Conservation (phyloP, 23 tunicate species). For the Pegea sp. region DNA sequence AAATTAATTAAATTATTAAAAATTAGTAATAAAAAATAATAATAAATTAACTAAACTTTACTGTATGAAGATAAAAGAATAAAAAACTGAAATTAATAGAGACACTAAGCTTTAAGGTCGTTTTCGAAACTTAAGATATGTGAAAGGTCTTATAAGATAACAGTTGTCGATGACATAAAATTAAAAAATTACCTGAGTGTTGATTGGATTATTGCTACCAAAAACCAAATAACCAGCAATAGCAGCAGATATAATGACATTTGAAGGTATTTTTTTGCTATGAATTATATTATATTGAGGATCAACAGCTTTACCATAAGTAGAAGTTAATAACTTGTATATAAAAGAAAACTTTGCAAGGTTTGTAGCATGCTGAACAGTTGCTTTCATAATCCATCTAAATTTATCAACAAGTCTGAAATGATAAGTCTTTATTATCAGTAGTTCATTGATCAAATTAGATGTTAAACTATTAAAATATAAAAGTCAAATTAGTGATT, state of each 20-base stretch:
- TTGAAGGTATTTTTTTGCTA: constrained; percentile 23
- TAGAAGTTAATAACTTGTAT: constrained; percentile 27
- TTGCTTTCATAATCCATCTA: constrained; percentile 22
- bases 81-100: no score
- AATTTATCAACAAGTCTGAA: not conserved
- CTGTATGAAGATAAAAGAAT: no score
- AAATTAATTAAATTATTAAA: no score
- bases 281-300: constrained; percentile 1
- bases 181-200: constrained; percentile 20
- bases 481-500: no score
- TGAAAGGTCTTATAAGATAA: no score
- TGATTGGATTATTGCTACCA: constrained; percentile 67
- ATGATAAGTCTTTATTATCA: no score
- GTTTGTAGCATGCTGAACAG: constrained; percentile 63
- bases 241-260: constrained; percentile 39
- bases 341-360: constrained; percentile 54
- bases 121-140: no score
- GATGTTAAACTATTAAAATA: no score
- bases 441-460: no score
- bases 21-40: no score
- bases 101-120: no score
- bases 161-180: not conserved
- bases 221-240: constrained; percentile 61
- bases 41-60: no score
- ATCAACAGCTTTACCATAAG: constrained; percentile 5